Evolutionary conservation across 2,113 vertebrate species (phyloP).

Genomic region (Cromileptes altivelis): DNA sequence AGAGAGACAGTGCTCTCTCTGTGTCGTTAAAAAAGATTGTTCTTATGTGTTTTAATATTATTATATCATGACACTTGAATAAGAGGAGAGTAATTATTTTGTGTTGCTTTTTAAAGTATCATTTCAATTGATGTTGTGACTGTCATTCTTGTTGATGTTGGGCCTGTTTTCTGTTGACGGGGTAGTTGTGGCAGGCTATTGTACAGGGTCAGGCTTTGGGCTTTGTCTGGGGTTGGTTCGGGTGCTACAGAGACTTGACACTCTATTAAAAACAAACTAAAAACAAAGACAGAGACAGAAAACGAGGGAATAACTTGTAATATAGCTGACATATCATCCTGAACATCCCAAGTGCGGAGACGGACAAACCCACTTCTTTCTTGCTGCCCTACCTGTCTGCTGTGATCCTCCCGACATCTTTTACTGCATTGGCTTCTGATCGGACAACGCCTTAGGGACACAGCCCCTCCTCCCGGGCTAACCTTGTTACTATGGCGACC

Average conservation of each 20-base stretch:
- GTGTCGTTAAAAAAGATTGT: constrained; percentile 74
- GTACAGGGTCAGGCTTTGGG: constrained; percentile 70
- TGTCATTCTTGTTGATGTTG: constrained; percentile 75
- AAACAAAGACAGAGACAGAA: constrained; percentile 17
- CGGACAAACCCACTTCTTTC: constrained; percentile 54
- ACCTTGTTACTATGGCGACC: constrained; percentile 43
- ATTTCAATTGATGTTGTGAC: constrained; percentile 80
- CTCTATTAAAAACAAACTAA: constrained; percentile 18
- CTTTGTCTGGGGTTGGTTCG: constrained; percentile 58
- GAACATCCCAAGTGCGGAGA: constrained; percentile 63
- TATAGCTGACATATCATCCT: constrained; percentile 82
- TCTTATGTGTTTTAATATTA: constrained; percentile 80
- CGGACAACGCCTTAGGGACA: constrained; percentile 54
- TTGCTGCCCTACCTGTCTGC: constrained; percentile 39
- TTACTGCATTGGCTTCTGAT: constrained; percentile 43
- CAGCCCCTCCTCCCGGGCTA: constrained; percentile 24
- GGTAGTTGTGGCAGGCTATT: constrained; percentile 60
- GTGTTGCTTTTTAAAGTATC: constrained; percentile 79
- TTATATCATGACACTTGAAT: constrained; percentile 83
- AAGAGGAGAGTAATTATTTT: constrained; percentile 82
- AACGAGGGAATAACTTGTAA: constrained; percentile 72
- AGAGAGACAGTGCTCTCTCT: constrained; percentile 67
- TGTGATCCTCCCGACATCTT: constrained; percentile 52
- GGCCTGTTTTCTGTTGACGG: constrained; percentile 69
- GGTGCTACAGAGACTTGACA: constrained; percentile 78